Percentiles rank a stretch among this genome's conserved stretches.
Conservation (phyloP, 1,140 invertebrate species). For the Heliconius melpomene region DNA sequence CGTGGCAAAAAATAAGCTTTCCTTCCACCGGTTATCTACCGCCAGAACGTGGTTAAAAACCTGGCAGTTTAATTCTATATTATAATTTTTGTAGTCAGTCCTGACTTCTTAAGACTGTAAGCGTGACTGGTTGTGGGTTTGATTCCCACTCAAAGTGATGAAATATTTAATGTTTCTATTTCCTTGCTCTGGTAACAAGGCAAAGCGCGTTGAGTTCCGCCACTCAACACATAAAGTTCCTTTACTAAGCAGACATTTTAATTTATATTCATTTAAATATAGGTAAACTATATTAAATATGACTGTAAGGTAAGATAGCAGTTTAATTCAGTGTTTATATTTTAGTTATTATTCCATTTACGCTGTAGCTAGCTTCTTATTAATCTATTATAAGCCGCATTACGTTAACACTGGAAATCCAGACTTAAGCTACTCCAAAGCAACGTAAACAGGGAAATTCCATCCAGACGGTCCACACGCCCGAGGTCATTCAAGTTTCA, state of each 20-base stretch:
- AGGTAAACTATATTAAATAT: neutral
- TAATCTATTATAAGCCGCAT: neutral
- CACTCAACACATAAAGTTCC: too few species aligned
- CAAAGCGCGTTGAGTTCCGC: too few species aligned
- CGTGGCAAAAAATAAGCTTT: slow-evolving; percentile 51
- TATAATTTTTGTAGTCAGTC: too few species aligned
- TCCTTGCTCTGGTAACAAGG: too few species aligned
- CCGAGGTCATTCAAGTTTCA: slow-evolving; percentile 77
- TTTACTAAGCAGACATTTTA: too few species aligned
- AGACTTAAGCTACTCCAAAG: slow-evolving; percentile 42
- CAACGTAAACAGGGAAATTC: slow-evolving; percentile 69
- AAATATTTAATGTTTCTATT: too few species aligned
- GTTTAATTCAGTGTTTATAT: neutral
- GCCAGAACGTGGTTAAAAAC: neutral
- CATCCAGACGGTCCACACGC: slow-evolving; percentile 63
- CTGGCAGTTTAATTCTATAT: neutral
- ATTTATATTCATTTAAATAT: too few species aligned
- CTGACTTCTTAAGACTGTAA: too few species aligned
- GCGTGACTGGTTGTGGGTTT: too few species aligned
- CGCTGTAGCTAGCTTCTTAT: neutral
- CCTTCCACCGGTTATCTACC: neutral
- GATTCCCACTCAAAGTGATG: too few species aligned
- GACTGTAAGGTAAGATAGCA: neutral
- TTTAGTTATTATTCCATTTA: neutral
- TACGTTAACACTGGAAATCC: slow-evolving; percentile 13